Evolutionary conservation across 2,797 vertebrate species (phyloP).

Genomic region (Florisuga fusca): DNA sequence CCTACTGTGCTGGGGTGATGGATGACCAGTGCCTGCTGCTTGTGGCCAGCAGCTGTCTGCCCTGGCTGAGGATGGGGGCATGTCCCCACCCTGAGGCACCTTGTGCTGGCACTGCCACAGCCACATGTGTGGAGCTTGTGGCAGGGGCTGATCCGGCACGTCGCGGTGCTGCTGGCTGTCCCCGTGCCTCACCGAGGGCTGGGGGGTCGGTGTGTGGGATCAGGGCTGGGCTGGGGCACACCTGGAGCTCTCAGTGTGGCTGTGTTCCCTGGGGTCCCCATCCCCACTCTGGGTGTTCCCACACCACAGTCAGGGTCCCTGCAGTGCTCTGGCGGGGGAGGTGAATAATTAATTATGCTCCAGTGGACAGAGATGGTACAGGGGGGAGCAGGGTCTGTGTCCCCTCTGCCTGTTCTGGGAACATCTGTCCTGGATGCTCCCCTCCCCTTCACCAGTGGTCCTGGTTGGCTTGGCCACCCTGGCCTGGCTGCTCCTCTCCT

Average conservation of each 20-base stretch:
- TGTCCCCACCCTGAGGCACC: too few species aligned
- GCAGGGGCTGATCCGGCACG: too few species aligned
- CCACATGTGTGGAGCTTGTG: too few species aligned
- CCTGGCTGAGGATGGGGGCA: background rate
- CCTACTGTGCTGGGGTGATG: background rate
- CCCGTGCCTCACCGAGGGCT: fast-evolving
- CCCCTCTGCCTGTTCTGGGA: background rate
- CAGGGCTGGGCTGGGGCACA: fast-evolving
- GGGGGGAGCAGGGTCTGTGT: too few species aligned
- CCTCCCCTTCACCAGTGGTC: background rate
- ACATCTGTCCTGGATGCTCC: background rate
- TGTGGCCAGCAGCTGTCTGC: fast-evolving
- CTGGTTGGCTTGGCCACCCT: background rate
- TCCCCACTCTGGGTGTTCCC: fast-evolving
- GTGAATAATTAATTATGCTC: too few species aligned
- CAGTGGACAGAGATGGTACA: too few species aligned
- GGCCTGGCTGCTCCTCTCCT: background rate
- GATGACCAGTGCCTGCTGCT: background rate
- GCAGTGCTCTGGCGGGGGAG: fast-evolving
- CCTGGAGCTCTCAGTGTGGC: fast-evolving
- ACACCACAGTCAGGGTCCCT: too few species aligned
- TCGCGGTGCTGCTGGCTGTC: fast-evolving
- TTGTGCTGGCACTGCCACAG: too few species aligned
- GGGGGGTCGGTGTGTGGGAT: background rate
- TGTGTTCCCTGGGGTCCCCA: background rate